These are phyloP conservation scores for Crotophaga sulcirostris DNA, from an alignment of 2,113 vertebrate species.

Conservation along the genomic window DNA sequence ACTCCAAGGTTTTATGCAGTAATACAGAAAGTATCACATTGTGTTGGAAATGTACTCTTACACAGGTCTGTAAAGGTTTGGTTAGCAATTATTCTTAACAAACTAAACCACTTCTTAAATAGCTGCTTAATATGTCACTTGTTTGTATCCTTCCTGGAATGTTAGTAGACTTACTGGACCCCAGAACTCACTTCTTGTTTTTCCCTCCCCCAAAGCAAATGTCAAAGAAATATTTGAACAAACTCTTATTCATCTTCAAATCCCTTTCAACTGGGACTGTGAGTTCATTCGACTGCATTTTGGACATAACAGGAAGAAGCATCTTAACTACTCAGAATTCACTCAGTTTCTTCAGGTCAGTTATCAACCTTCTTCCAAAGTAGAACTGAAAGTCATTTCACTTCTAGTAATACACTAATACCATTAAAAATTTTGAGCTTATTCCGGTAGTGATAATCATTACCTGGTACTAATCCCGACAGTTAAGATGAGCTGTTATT, in stretches of 20 bases:
- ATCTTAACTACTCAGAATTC: slow-evolving; percentile 93
- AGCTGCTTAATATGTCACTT: slow-evolving; percentile 59
- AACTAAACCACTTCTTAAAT: slow-evolving; percentile 46
- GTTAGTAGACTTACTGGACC: slow-evolving; percentile 43
- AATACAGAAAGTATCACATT: slow-evolving; percentile 68
- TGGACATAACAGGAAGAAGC: slow-evolving; percentile 91
- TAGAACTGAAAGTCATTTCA: background rate
- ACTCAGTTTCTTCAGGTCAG: slow-evolving; percentile 95
- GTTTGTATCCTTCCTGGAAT: slow-evolving; percentile 64
- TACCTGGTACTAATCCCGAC: background rate
- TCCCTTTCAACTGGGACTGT: slow-evolving; percentile 98
- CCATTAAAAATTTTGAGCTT: background rate
- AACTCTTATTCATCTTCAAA: slow-evolving; percentile 92
- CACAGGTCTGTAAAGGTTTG: slow-evolving; percentile 46
- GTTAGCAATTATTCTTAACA: slow-evolving; percentile 69
- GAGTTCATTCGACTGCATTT: slow-evolving; percentile 96
- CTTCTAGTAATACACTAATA: background rate
- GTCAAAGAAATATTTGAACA: slow-evolving; percentile 96
- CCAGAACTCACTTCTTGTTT: slow-evolving; percentile 58
- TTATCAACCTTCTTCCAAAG: slow-evolving; percentile 26
- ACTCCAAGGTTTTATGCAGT: slow-evolving; percentile 58
- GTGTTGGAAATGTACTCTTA: slow-evolving; percentile 63
- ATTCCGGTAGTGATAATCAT: background rate
- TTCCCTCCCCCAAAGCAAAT: slow-evolving; percentile 84
- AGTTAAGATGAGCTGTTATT: background rate